Conservation (phyloP, 1,140 invertebrate genomes). For the Asbolus verrucosus region DNA sequence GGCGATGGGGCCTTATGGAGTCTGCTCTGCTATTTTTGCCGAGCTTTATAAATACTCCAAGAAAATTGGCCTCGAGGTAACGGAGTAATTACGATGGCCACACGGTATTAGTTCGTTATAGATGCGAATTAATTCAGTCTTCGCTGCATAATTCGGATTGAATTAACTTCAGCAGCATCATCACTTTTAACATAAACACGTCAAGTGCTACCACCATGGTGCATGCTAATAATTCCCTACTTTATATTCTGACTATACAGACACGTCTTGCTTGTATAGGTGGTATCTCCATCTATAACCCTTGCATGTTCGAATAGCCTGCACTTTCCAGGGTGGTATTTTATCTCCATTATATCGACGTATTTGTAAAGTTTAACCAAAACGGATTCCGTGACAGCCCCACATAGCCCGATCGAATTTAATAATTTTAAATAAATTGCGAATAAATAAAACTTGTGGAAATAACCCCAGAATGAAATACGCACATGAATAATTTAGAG, state of each 20-base stretch:
- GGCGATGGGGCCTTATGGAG: neutral
- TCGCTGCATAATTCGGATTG: neutral
- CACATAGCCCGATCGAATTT: too few species aligned
- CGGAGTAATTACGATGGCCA: too few species aligned
- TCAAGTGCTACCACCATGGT: constrained; percentile 14
- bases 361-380: too few species aligned
- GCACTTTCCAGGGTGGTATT: neutral
- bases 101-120: too few species aligned
- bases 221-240: constrained; percentile 40
- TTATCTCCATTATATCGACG: neutral
- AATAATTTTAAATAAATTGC: too few species aligned
- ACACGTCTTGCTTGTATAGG: constrained; percentile 41
- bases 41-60: neutral
- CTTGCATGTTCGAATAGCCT: constrained; percentile 6
- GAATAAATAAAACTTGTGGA: too few species aligned
- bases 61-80: neutral
- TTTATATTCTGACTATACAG: constrained; percentile 48
- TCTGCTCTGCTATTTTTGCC: constrained; percentile 5
- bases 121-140: too few species aligned
- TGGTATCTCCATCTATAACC: constrained; percentile 6
- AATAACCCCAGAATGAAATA: too few species aligned
- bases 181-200: constrained; percentile 31
- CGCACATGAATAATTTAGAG: too few species aligned
- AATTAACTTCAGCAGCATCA: constrained; percentile 22
- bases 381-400: too few species aligned